Base-by-base conservation (phyloP, 2,113 vertebrate species). In the Pygathrix nemaeus region DNA sequence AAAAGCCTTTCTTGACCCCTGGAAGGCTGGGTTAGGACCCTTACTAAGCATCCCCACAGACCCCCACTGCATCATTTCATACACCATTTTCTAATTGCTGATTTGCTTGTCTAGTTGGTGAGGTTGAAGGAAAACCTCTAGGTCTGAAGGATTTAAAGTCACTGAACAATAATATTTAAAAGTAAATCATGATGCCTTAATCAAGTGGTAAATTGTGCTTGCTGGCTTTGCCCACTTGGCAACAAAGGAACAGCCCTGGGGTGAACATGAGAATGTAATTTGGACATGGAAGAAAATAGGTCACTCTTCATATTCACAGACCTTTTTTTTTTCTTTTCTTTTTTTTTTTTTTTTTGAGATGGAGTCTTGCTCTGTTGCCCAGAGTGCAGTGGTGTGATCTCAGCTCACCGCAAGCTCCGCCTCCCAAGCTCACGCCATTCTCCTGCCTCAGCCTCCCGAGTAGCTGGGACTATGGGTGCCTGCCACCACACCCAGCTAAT, bases 281-380 rank as follows among this genome's bases (percentile, higher is more conserved):
- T 90, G 68, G 57, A 85, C 72, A 73, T 32, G 78, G 92, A 86
- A 72, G 92, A 93, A 97, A 96, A 89, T 82, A 88, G 87, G 92
- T 89, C 82, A 91, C 27, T 83, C 55, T 89, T 88, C 86, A 61
- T 72, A 94, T n/a, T 81, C 92, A 13, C 2, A 52, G 92, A 48
- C 78, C 88, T 66, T 94, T 96, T 95, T 68, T 66, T 94, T 94
- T 86, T 96, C 92, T 79, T 52, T 92, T 96, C 92, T 83, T 59
- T 92, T 96, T 94, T 79, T 52, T 94, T 94, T 96, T 95, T 79
- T 52, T 93, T 96, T 95, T 83, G 18, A 20, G 52, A 55, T 7
- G 18, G 52, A 55, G 18, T 55, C 52, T 55, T 18, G 6, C 52
- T 55, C 52, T 55, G 18, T 55, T 18, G 6, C 52, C 52, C 52